Percentiles rank a stretch among this genome's conserved stretches.
Evolutionary conservation across 2,888 invertebrate species (phyloP).

Genomic region (Trichopoda pennipes): DNA sequence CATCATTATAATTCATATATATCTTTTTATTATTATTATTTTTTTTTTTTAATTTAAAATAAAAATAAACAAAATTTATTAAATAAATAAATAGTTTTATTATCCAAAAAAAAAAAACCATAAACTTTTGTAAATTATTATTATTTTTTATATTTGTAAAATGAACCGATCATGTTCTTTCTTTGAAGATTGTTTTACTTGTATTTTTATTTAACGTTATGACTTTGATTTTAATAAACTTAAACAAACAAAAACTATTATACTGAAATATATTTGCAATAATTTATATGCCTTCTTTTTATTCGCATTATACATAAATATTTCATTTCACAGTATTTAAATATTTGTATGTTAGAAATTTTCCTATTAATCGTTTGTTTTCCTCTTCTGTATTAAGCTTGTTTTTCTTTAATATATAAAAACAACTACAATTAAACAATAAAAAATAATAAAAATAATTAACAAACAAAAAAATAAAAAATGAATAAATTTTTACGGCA

Average conservation of each 20-base stretch:
- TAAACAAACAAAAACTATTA: constrained; percentile 35
- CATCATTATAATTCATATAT: constrained; percentile 48
- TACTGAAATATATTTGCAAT: constrained; percentile 61
- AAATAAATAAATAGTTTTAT: constrained; percentile 42
- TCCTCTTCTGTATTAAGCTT: constrained; percentile 58
- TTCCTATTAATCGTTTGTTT: constrained; percentile 49
- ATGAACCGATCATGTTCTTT: no score
- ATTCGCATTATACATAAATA: no score
- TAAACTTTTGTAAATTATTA: neutral
- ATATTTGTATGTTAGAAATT: constrained; percentile 48
- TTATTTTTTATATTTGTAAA: no score
- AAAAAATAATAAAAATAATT: constrained; percentile 32
- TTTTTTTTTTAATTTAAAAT: constrained; percentile 51
- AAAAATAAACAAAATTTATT: constrained; percentile 62
- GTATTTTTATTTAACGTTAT: constrained; percentile 47
- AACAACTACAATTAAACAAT: constrained; percentile 44
- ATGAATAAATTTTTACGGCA: constrained; percentile 46
- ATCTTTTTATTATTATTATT: constrained; percentile 46
- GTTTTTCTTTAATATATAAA: constrained; percentile 50
- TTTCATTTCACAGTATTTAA: constrained; percentile 29
- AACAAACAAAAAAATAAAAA: constrained; percentile 13
- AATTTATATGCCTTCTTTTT: constrained; percentile 61
- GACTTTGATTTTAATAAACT: constrained; percentile 16
- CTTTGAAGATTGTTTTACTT: neutral
- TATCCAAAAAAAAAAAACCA: constrained; percentile 1